These are phyloP conservation scores for Siderastrea siderea DNA, from an alignment of 92 coral and sea anemone species.

Conservation along the genomic window DNA sequence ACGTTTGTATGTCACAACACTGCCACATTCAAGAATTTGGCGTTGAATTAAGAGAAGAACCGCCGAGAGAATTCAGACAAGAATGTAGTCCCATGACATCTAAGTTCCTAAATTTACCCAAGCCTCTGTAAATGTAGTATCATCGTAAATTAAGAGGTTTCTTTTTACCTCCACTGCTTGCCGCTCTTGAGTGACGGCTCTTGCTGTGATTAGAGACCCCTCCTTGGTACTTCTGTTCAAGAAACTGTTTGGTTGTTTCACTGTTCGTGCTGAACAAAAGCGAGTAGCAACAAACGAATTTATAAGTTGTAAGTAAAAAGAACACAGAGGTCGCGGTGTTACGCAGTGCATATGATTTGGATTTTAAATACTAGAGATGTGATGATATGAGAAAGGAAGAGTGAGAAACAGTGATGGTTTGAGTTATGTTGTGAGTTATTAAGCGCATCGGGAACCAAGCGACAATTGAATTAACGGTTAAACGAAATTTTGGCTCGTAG, in stretches of 20 bases:
- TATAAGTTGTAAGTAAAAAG: neutral
- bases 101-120: no score
- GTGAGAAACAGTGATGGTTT: no score
- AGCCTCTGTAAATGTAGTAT: neutral
- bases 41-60: no score
- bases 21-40: no score
- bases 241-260: slow-evolving; percentile 84
- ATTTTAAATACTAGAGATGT: no score
- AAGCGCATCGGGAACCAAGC: no score
- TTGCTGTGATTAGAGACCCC: slow-evolving; percentile 63
- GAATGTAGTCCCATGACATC: no score
- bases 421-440: no score
- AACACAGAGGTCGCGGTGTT: neutral
- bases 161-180: slow-evolving; percentile 79
- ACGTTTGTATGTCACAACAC: no score
- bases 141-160: neutral
- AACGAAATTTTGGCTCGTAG: neutral
- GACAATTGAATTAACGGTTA: neutral
- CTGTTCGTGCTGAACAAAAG: slow-evolving; percentile 63
- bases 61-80: no score
- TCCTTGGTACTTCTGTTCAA: slow-evolving; percentile 92
- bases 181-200: slow-evolving; percentile 71
- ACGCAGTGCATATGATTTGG: no score
- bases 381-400: no score
- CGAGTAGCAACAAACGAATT: neutral